phyloP scores from a whole-genome alignment of 2,888 invertebrate species.

The Tetramorium bicarinatum region DNA sequence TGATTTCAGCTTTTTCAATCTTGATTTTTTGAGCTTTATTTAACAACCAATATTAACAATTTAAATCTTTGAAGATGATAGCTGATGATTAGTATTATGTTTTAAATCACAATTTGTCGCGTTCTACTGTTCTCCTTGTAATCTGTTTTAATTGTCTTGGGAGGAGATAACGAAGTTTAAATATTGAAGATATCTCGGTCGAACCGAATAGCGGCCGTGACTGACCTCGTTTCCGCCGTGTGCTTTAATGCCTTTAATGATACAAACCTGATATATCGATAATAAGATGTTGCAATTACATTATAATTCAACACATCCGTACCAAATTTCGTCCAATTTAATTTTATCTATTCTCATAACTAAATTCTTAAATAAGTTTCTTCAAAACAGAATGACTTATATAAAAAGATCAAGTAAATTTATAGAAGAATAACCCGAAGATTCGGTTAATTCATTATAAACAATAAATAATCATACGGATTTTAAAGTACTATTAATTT shows the following conservation, averaged over 20 bases:
- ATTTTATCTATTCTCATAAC: not conserved
- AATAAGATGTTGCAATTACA: not conserved
- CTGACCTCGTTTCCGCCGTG: not conserved
- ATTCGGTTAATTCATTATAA: not conserved
- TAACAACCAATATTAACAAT: not conserved
- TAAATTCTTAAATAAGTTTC: not conserved
- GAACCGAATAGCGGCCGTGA: not conserved
- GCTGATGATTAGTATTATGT: not conserved
- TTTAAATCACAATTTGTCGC: conserved; percentile 4
- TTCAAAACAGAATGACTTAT: not conserved
- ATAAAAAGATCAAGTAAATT: not conserved
- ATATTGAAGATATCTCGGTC: conserved; percentile 28
- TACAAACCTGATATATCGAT: conserved; percentile 1
- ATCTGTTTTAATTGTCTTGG: conserved; percentile 18
- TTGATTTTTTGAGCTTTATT: not conserved
- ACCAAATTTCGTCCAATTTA: not conserved
- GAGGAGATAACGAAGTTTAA: conserved; percentile 39
- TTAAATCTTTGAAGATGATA: not conserved
- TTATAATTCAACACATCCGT: not conserved
- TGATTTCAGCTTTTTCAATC: not conserved
- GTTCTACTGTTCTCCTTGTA: not conserved
- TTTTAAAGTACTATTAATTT: not conserved
- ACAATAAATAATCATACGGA: not conserved
- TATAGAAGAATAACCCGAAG: not conserved
- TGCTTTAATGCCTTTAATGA: conserved; percentile 3